Evolutionary conservation across 2,888 invertebrate genomes (phyloP).

Genomic region (Caenorhabditis sp.): DNA sequence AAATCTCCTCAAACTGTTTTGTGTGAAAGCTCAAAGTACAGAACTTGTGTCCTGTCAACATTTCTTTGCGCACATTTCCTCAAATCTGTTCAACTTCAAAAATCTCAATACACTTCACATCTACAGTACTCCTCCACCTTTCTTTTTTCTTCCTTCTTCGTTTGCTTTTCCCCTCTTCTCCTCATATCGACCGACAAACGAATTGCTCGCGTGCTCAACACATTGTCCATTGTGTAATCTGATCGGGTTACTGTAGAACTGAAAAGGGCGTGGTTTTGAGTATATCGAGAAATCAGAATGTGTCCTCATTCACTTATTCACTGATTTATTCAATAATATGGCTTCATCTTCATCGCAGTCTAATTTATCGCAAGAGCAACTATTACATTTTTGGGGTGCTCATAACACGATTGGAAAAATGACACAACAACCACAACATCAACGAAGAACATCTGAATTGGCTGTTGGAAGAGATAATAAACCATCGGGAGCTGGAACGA

Average conservation of each 20-base stretch:
- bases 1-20: no score
- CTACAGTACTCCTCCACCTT: neutral
- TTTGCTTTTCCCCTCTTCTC: neutral
- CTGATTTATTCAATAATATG: neutral
- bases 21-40: no score
- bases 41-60: no score
- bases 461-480: neutral
- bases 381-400: conserved; percentile 62
- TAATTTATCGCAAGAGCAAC: conserved; percentile 58
- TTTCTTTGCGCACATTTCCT: no score
- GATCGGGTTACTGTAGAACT: conserved; percentile 19
- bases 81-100: neutral
- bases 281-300: neutral
- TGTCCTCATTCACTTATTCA: conserved; percentile 6
- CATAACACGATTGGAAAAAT: conserved; percentile 44
- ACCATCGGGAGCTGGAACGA: conserved; percentile 51
- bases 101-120: neutral
- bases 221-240: conserved; percentile 15
- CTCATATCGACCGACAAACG: neutral
- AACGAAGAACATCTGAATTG: conserved; percentile 11
- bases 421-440: conserved; percentile 5
- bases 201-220: neutral
- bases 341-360: conserved; percentile 11
- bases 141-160: conserved; percentile 7
- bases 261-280: conserved; percentile 9